Conservation (phyloP, 2,797 vertebrate genomes). For the Phylloscopus collybita region DNA sequence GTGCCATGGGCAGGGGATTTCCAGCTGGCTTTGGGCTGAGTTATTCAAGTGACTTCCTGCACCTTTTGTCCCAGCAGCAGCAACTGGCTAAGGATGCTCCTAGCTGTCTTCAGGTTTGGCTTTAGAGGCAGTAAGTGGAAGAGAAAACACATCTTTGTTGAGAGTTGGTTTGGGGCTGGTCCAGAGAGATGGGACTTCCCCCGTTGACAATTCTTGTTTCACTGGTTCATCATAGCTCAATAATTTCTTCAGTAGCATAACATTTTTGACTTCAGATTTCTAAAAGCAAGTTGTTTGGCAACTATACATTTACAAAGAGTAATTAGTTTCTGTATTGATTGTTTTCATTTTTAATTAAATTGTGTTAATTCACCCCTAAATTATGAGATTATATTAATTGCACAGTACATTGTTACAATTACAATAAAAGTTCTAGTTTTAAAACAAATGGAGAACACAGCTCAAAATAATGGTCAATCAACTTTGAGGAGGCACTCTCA, state of each 20-base stretch:
- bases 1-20: neutral
- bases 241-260: neutral
- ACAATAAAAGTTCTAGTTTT: neutral
- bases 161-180: neutral
- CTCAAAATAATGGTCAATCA: neutral
- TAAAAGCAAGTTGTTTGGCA: neutral
- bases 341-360: neutral
- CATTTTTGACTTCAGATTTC: neutral
- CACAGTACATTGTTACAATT: neutral
- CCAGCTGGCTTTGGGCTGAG: neutral
- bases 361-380: neutral
- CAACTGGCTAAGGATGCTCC: neutral
- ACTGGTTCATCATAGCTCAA: neutral
- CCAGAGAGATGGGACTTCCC: neutral
- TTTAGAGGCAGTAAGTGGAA: neutral
- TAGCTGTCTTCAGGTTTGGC: neutral
- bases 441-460: neutral
- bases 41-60: neutral
- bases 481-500: neutral
- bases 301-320: neutral
- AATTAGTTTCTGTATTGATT: neutral
- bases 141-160: neutral
- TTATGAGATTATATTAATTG: neutral
- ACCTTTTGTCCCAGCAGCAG: neutral
- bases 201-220: neutral